Evolutionary conservation across 2,113 vertebrate genomes (phyloP).

Genomic region (Lanius collurio): DNA sequence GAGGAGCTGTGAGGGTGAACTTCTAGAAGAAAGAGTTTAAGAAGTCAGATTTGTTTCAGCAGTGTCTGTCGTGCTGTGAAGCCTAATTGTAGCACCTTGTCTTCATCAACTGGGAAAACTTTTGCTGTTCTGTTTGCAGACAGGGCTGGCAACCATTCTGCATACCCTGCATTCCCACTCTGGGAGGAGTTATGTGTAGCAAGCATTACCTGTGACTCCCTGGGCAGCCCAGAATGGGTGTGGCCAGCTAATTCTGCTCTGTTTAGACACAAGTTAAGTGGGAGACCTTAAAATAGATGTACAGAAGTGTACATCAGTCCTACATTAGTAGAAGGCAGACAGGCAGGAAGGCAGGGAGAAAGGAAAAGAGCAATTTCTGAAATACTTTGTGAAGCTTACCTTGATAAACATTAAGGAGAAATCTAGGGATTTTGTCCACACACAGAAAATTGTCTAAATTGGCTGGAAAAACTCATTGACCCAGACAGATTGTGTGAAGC

Average conservation of each 20-base stretch:
- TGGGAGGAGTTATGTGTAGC: not conserved
- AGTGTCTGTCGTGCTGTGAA: not conserved
- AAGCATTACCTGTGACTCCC: not conserved
- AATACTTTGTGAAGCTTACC: not conserved
- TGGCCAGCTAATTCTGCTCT: not conserved
- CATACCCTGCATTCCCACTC: not conserved
- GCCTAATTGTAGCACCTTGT: not conserved
- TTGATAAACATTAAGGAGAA: not conserved
- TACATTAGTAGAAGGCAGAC: not conserved
- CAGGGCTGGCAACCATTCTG: not conserved
- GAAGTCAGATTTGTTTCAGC: not conserved
- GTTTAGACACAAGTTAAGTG: not conserved
- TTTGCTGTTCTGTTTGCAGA: not conserved
- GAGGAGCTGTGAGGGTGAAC: not conserved
- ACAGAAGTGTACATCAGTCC: not conserved
- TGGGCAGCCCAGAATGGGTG: not conserved
- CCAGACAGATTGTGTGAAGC: not conserved
- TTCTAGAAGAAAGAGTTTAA: not conserved
- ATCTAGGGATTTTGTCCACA: not conserved
- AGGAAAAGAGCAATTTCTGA: not conserved
- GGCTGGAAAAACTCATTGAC: constrained; percentile 35
- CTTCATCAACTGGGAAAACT: not conserved
- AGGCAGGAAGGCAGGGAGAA: too few species aligned
- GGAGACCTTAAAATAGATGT: not conserved
- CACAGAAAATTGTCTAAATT: constrained; percentile 10